phyloP scores from a whole-genome alignment of 2,797 vertebrate species.

The Iguana delicatissima region DNA sequence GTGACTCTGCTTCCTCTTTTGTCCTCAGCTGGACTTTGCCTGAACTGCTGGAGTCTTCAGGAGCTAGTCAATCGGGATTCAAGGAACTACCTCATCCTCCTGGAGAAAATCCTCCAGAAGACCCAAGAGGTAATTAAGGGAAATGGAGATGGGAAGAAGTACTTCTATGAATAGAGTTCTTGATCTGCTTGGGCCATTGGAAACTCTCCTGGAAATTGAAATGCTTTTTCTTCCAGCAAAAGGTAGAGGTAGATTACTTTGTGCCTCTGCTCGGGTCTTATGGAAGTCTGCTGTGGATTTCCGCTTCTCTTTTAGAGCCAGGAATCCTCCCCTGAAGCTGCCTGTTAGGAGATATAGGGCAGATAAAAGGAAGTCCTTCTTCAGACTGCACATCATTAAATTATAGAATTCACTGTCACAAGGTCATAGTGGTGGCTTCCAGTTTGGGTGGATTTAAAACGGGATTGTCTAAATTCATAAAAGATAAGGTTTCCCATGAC shows the following conservation, averaged over 20 bases:
- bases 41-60: constrained; percentile 97
- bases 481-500: too few species aligned
- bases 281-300: not conserved
- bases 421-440: not conserved
- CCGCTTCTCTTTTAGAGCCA: not conserved
- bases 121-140: constrained; percentile 87
- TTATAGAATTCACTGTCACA: not conserved
- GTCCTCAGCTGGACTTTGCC: constrained; percentile 87
- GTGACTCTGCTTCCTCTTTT: constrained; percentile 24
- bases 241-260: not conserved
- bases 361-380: not conserved
- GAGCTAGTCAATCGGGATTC: constrained; percentile 95
- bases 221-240: not conserved
- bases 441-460: not conserved
- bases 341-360: not conserved
- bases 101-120: constrained; percentile 93
- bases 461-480: too few species aligned
- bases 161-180: not conserved
- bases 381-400: not conserved
- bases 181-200: not conserved
- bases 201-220: not conserved
- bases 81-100: constrained; percentile 91
- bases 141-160: not conserved
- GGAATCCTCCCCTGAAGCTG: too few species aligned
- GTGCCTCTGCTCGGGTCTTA: too few species aligned